Percentiles rank a stretch among this genome's conserved stretches.
Evolutionary conservation across 2,888 invertebrate species (phyloP).

Genomic region (Germaria angustata): DNA sequence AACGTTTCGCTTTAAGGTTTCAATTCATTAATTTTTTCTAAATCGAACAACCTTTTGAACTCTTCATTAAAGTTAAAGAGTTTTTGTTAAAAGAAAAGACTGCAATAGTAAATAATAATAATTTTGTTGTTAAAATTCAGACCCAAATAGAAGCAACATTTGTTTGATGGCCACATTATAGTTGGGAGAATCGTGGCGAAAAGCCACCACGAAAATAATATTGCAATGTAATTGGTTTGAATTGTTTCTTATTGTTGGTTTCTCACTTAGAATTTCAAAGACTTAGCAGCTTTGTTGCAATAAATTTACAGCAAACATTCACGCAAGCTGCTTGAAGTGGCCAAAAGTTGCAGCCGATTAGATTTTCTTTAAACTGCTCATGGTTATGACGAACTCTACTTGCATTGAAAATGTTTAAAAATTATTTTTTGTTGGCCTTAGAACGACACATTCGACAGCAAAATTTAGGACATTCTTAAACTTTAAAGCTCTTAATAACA

Average conservation of each 20-base stretch:
- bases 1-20: conserved; percentile 24
- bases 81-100: conserved; percentile 1
- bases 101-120: conserved; percentile 52
- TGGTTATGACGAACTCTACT: conserved; percentile 29
- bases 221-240: conserved; percentile 54
- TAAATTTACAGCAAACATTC: neutral
- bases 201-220: conserved; percentile 46
- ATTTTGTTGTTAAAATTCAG: conserved; percentile 55
- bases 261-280: neutral
- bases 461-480: conserved; percentile 67
- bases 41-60: conserved; percentile 51
- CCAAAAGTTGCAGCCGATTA: neutral
- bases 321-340: conserved; percentile 13
- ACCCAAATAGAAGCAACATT: conserved; percentile 60
- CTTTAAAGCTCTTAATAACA: conserved; percentile 53
- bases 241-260: neutral
- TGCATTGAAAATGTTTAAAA: conserved; percentile 4
- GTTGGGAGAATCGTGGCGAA: neutral
- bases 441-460: conserved; percentile 66
- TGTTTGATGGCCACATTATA: conserved; percentile 55
- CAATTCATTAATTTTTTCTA: conserved; percentile 40
- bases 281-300: neutral
- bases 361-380: conserved; percentile 1
- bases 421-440: conserved; percentile 20
- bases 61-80: conserved; percentile 37